Base-by-base conservation (phyloP, 2,888 invertebrate genomes). In the Caenorhabditis imperialis region DNA sequence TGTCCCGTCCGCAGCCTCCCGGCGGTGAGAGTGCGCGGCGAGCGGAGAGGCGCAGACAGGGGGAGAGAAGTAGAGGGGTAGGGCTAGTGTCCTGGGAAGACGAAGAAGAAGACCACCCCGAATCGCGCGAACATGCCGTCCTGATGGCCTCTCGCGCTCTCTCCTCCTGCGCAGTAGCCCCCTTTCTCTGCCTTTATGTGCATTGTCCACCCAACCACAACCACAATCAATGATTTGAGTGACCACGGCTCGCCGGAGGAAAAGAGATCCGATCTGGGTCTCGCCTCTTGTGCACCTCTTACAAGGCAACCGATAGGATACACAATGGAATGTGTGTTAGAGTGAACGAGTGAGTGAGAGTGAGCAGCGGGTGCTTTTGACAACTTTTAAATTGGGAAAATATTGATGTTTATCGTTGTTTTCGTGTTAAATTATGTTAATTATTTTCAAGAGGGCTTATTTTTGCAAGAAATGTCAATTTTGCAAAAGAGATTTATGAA, bases 161-260 rank as follows among this genome's bases (percentile, higher is more conserved):
- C 10, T 6, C 10, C 30, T 30, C 30, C 30, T 6, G 47, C 22
- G 48, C 33, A 22, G 40, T 23, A 40, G 47, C 42, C 50, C 51
- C 48, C 23, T 61, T 42, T 61, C 44, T 44, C 51, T 61, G 25
- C 18, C 57, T 47, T 55, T 67, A 35, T 55, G 57, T 57, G 50
- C 67, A 47, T 54, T 63, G 63, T 20, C 18, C 30, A 27, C 48
- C n/a, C 48, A 6, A 3, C 30, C 12, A n/a, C n/a, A n/a, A n/a
- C n/a, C 51, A 60, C 57, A 72, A 72, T 72, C 63, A 72, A 72
- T 72, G 72, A 63, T n/a, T 63, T 63, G 58, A 72, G 58, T 72
- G 72, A 72, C 72, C 72, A 58, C 20, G 44, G 55, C 14, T n/a
- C 35, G 51, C 16, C 44, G 51, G 44, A 40, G 25, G 63, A 42